These are phyloP conservation scores for Drosophila infuscata DNA, from an alignment of 2,888 invertebrate genomes.

Conservation along the genomic window DNA sequence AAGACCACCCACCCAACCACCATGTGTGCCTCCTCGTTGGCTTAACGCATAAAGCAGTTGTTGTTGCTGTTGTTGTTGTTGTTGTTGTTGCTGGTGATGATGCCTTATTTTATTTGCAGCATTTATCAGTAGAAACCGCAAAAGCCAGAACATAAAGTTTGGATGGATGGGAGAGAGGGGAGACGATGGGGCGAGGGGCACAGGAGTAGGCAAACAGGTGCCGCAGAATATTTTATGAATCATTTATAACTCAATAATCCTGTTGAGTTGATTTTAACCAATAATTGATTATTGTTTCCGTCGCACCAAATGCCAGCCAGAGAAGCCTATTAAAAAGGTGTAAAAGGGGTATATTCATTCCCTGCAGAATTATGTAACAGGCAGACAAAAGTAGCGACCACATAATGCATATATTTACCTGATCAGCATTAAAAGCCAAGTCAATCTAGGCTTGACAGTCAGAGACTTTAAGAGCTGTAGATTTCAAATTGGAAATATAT, in stretches of 20 bases:
- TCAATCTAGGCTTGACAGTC: not conserved
- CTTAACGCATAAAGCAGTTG: constrained; percentile 16
- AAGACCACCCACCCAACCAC: not conserved
- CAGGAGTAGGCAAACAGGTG: constrained; percentile 52
- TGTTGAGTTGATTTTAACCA: constrained; percentile 77
- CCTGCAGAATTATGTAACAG: not conserved
- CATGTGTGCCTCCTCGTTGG: constrained; percentile 9
- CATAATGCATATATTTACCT: not conserved
- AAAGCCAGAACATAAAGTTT: constrained; percentile 45
- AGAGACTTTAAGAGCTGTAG: not conserved
- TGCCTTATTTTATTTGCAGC: constrained; percentile 67
- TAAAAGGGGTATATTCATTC: not conserved
- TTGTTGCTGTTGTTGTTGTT: constrained; percentile 6
- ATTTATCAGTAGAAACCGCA: constrained; percentile 74
- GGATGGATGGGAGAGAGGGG: not conserved
- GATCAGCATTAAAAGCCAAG: not conserved
- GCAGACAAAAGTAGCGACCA: not conserved
- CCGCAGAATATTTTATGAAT: constrained; percentile 75
- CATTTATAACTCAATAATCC: constrained; percentile 79
- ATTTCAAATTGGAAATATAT: too few relatives aligned
- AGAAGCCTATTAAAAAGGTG: not conserved
- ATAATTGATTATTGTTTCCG: constrained; percentile 77
- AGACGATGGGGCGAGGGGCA: not conserved
- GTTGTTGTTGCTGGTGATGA: constrained; percentile 35
- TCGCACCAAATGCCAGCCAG: constrained; percentile 4